Percentiles rank a stretch among this genome's conserved stretches.
Conservation (phyloP, 2,113 vertebrate genomes). For the Genyomyrus donnyi region DNA sequence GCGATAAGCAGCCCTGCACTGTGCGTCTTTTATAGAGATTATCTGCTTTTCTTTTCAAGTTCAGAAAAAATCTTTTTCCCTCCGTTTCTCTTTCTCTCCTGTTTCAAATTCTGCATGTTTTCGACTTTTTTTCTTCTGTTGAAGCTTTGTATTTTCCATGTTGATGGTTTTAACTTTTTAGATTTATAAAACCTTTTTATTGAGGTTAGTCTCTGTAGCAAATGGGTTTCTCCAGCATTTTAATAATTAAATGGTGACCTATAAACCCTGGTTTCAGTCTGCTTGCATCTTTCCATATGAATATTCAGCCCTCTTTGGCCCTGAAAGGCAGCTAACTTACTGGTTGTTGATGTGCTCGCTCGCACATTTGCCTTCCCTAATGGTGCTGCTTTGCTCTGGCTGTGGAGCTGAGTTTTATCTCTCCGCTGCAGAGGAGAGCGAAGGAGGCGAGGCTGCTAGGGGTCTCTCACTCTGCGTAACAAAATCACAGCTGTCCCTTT, state of each 20-base stretch:
- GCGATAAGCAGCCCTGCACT: not conserved
- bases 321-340: not conserved
- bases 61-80: no score
- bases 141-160: not conserved
- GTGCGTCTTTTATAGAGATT: not conserved
- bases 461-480: not conserved
- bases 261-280: constrained; percentile 5
- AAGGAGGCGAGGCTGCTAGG: not conserved
- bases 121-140: not conserved
- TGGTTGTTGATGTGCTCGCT: not conserved
- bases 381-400: not conserved
- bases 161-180: not conserved
- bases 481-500: not conserved
- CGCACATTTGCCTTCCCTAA: not conserved
- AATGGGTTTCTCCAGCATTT: not conserved
- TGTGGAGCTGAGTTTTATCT: not conserved
- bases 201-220: not conserved
- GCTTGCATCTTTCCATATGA: not conserved
- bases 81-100: not conserved
- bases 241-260: not conserved
- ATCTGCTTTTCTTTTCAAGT: not conserved
- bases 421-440: not conserved
- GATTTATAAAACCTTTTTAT: not conserved
- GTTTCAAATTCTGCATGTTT: not conserved
- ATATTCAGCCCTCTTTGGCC: not conserved